phyloP scores from a whole-genome alignment of 2,888 invertebrate species.

The Ophioninae sp. region DNA sequence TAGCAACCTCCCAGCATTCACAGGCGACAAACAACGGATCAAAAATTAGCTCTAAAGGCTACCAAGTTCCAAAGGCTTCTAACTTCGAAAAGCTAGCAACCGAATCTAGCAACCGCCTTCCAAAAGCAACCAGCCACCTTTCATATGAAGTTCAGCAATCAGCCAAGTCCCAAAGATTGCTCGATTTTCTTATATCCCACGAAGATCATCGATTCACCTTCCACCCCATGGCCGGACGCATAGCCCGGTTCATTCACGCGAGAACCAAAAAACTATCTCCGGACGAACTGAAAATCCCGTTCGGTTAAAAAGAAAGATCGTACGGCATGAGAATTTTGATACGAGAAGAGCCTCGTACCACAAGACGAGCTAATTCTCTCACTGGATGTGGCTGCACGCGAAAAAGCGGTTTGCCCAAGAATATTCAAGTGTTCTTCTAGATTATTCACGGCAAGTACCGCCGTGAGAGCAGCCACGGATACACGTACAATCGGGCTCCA shows the following conservation, averaged over 20 bases:
- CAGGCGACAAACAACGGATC: too few species aligned
- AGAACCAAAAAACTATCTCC: not conserved
- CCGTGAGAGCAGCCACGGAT: slow-evolving; percentile 38
- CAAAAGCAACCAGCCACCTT: not conserved
- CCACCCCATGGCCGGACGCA: not conserved
- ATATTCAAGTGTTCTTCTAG: slow-evolving; percentile 56
- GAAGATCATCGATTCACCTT: not conserved
- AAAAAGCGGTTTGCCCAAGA: slow-evolving; percentile 52
- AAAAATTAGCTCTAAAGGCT: not conserved
- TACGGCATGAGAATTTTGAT: slow-evolving; percentile 21
- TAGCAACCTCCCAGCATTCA: not conserved
- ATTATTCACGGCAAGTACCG: slow-evolving; percentile 57
- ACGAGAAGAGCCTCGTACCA: slow-evolving; percentile 34
- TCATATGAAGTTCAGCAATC: not conserved
- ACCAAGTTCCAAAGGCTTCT: not conserved
- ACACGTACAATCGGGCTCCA: slow-evolving; percentile 30
- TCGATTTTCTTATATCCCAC: not conserved
- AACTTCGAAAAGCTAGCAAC: not conserved
- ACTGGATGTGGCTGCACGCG: slow-evolving; percentile 32
- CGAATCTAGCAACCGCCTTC: not conserved
- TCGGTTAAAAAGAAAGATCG: slow-evolving; percentile 52
- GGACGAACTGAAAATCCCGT: slow-evolving; percentile 30
- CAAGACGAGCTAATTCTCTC: slow-evolving; percentile 53
- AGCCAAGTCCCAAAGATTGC: not conserved
- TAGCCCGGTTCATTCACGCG: not conserved